These are phyloP conservation scores for Leucania comma DNA, from an alignment of 2,888 invertebrate genomes.

Conservation along the genomic window DNA sequence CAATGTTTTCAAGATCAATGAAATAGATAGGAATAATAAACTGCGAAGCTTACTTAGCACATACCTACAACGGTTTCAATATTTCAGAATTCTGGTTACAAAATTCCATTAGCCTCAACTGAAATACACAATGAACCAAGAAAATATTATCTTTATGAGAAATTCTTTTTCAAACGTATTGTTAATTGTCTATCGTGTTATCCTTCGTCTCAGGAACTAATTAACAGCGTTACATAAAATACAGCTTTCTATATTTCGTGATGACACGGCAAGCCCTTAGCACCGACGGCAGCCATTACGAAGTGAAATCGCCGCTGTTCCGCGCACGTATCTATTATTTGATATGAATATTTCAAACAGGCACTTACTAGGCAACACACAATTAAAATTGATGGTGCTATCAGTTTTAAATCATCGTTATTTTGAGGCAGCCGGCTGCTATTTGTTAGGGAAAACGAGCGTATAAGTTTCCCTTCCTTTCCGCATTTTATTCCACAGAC, in stretches of 20 bases:
- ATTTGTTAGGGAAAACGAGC: background rate
- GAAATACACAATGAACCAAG: background rate
- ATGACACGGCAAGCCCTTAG: slow-evolving; percentile 66
- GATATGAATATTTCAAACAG: slow-evolving; percentile 58
- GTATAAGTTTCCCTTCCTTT: slow-evolving; percentile 25
- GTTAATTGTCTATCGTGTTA: slow-evolving; percentile 20
- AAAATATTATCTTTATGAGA: slow-evolving; percentile 24
- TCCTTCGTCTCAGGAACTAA: slow-evolving; percentile 34
- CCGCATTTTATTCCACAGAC: slow-evolving; percentile 30
- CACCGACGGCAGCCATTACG: slow-evolving; percentile 46
- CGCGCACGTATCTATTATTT: slow-evolving; percentile 52
- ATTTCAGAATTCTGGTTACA: slow-evolving; percentile 4
- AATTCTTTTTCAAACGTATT: slow-evolving; percentile 13
- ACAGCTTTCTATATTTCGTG: slow-evolving; percentile 73
- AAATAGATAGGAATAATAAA: slow-evolving; percentile 30
- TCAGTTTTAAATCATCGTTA: slow-evolving; percentile 9
- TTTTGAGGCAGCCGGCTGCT: slow-evolving; percentile 4
- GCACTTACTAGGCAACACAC: slow-evolving; percentile 27
- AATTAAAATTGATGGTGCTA: slow-evolving; percentile 35
- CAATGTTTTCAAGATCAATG: slow-evolving; percentile 47
- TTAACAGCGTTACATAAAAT: slow-evolving; percentile 48
- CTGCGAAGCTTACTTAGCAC: background rate
- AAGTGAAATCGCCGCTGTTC: slow-evolving; percentile 68
- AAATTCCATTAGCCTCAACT: slow-evolving; percentile 4
- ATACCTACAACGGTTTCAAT: background rate